phyloP scores from a whole-genome alignment of 1,140 invertebrate species.

The Teleogryllus occipitalis region DNA sequence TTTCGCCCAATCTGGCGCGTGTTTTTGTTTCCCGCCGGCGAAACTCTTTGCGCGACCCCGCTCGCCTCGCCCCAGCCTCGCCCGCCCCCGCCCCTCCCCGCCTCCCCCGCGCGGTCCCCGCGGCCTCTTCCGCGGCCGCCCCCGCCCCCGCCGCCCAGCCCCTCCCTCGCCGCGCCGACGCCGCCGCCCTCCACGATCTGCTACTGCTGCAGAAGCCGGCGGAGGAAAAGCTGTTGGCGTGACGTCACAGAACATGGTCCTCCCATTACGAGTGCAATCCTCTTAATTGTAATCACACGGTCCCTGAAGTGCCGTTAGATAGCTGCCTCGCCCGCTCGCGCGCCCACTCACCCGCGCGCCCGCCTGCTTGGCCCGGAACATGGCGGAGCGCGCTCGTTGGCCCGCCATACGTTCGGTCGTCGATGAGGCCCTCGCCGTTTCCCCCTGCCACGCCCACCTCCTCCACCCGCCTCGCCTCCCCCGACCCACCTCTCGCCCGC shows the following conservation, averaged over 20 bases:
- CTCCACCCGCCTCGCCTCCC: too few relatives aligned
- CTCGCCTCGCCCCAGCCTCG: too few relatives aligned
- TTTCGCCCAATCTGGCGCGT: background rate
- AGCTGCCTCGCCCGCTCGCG: background rate
- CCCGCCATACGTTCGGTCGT: too few relatives aligned
- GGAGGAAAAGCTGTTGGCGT: constrained; percentile 2
- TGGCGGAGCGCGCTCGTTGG: too few relatives aligned
- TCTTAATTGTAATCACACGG: constrained; percentile 4
- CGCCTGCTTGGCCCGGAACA: too few relatives aligned
- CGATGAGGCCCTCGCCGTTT: too few relatives aligned
- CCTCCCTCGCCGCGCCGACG: background rate
- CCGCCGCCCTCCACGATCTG: background rate
- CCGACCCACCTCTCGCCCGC: background rate
- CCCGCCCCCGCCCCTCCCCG: too few relatives aligned
- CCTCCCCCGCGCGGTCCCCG: too few relatives aligned
- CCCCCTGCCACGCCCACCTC: too few relatives aligned
- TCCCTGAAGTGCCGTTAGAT: background rate
- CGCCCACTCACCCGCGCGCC: too few relatives aligned
- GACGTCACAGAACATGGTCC: background rate
- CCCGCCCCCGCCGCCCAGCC: too few relatives aligned
- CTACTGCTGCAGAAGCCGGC: background rate
- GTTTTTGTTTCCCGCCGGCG: background rate
- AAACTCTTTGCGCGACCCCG: background rate
- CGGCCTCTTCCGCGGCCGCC: background rate
- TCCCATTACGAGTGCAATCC: constrained; percentile 2